Evolutionary conservation across 2,888 invertebrate genomes (phyloP).

Genomic region (Panopea generosa): DNA sequence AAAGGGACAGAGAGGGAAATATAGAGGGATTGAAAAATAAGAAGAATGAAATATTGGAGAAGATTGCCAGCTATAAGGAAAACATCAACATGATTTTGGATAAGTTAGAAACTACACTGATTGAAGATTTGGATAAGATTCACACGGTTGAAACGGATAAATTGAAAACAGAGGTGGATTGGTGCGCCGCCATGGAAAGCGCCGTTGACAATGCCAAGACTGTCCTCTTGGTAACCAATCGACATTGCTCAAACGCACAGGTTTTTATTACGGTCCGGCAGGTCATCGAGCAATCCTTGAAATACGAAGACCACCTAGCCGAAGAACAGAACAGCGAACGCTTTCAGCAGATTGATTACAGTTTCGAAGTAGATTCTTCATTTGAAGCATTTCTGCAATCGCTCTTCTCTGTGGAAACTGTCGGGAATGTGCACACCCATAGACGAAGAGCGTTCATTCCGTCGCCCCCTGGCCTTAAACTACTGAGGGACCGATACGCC

Average conservation of each 20-base stretch:
- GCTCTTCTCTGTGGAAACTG: constrained; percentile 49
- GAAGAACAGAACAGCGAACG: constrained; percentile 54
- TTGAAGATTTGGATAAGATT: constrained; percentile 40
- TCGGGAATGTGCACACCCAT: constrained; percentile 60
- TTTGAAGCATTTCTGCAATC: constrained; percentile 63
- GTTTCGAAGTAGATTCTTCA: constrained; percentile 59
- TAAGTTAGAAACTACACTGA: constrained; percentile 47
- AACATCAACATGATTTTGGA: constrained; percentile 56
- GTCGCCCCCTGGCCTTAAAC: constrained; percentile 53
- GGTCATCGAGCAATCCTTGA: constrained; percentile 55
- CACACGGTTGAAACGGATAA: constrained; percentile 39
- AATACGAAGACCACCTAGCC: constrained; percentile 54
- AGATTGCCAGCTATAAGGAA: constrained; percentile 59
- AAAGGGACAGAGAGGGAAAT: constrained; percentile 47
- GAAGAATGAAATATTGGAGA: constrained; percentile 55
- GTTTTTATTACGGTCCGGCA: constrained; percentile 64
- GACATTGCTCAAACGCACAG: constrained; percentile 63
- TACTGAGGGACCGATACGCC: constrained; percentile 53
- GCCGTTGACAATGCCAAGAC: constrained; percentile 59
- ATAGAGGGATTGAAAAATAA: constrained; percentile 42
- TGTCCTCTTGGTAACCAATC: constrained; percentile 55
- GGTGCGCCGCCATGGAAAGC: constrained; percentile 51
- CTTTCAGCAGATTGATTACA: constrained; percentile 59
- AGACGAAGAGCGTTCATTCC: constrained; percentile 54
- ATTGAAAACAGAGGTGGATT: constrained; percentile 50